These are phyloP conservation scores for Platypus cylindrus DNA, from an alignment of 2,888 invertebrate genomes.

Conservation along the genomic window DNA sequence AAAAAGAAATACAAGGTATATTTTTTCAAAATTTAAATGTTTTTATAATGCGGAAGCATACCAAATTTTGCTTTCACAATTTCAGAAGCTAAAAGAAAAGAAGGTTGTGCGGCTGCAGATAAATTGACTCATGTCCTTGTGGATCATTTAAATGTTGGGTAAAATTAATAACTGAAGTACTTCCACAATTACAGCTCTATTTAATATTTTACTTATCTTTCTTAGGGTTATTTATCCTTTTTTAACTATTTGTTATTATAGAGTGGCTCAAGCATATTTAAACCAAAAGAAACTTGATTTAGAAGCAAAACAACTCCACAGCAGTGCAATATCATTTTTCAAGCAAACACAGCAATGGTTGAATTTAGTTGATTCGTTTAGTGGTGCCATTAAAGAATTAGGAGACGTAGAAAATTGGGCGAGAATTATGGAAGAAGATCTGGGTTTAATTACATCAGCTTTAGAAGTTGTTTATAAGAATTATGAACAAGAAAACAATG, in stretches of 20 bases:
- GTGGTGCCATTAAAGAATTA: conserved; percentile 82
- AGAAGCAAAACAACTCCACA: conserved; percentile 91
- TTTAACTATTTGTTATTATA: conserved; percentile 33
- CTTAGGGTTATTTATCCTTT: too few species aligned
- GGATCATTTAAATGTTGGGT: conserved; percentile 97
- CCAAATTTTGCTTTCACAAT: too few species aligned
- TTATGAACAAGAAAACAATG: conserved; percentile 34
- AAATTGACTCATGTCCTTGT: conserved; percentile 87
- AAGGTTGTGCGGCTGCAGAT: conserved; percentile 85
- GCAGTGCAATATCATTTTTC: conserved; percentile 86
- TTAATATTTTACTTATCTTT: background rate
- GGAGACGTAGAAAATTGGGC: conserved; percentile 99
- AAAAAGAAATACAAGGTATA: conserved; percentile 72
- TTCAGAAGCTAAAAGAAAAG: conserved; percentile 82
- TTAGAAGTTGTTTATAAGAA: conserved; percentile 88
- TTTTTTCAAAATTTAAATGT: background rate
- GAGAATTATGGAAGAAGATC: conserved; percentile 89
- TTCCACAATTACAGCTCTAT: background rate
- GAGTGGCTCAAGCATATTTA: conserved; percentile 94
- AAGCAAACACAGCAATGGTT: conserved; percentile 97
- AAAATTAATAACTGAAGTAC: conserved; percentile 26
- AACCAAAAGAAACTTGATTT: conserved; percentile 96
- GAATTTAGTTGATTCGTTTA: conserved; percentile 78
- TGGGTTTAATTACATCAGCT: conserved; percentile 82
- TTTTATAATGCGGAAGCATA: background rate